Evolutionary conservation across 1,140 invertebrate genomes (phyloP), one percentile per base, ranked within the genome.

Genomic region (Temnothorax nylanderi): DNA sequence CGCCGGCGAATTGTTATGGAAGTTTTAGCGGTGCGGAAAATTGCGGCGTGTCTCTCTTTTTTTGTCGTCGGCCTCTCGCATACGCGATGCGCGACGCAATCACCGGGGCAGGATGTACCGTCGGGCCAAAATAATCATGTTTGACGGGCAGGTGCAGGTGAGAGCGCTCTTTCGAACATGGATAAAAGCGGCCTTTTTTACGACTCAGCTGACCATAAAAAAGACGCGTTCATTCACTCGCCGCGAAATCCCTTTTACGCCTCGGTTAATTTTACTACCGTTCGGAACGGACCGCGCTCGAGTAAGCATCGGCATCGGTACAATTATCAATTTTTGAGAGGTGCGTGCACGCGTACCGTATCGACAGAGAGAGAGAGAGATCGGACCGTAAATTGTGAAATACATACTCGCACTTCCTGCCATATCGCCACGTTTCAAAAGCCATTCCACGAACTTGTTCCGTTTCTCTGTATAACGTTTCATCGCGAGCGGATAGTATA

Each of bases 21-120:
- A 87, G 62, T 75, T 89, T 86, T 85, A 90, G 75, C 85, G 80
- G 75, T 88, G 85, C 88, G 87, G 76, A 92, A 92, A 92, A 92
- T 91, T 89, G 88, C 75, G 47, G 34, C 74, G 67, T 51, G 56
- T 67, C 72, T 76, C 56, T 32, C 58, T 47, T 47, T 26, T 65
- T 41, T 26, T 78, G 54, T 44, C n/a, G 11, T 71, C 51, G 11
- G 0, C 3, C 8, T n/a, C 41, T 56, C 21, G 16, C 58, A 47
- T 47, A 6, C 21, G 47, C 65, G 47, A 80, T 75, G 32, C 75
- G 47, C 51, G 81, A 65, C 58, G 65, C 67, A 89, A 89, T 89
- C 84, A 81, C 18, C 51, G 54, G 41, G 13, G 4, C 13, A 56
- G 69, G 64, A 56, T n/a, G 26, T 26, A 32, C 26, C 54, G 49